Percentiles rank a stretch among this genome's conserved stretches.
Evolutionary conservation across 2,888 invertebrate species (phyloP).

Genomic region (Deilephila porcellus): DNA sequence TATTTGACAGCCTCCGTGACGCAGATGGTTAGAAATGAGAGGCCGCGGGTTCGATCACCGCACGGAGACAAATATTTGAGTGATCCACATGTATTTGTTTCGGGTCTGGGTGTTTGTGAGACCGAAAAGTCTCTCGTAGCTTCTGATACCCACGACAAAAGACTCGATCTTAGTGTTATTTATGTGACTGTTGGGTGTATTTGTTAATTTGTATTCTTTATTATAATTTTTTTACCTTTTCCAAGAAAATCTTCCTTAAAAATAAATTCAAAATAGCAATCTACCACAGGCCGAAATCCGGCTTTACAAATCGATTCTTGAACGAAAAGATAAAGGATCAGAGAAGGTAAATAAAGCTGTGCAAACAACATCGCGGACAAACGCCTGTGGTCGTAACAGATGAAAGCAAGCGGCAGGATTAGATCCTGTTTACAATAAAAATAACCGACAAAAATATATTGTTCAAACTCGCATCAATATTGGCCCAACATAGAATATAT

Average conservation of each 20-base stretch:
- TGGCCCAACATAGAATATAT: conserved; percentile 3
- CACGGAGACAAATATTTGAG: no score
- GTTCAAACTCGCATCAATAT: not conserved
- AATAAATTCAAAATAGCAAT: not conserved
- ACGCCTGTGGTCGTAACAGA: not conserved
- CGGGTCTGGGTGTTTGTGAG: no score
- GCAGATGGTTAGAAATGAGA: no score
- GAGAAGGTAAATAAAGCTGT: conserved; percentile 9
- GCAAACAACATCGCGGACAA: conserved; percentile 6
- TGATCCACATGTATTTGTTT: no score
- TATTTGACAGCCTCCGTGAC: no score
- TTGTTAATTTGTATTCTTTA: no score
- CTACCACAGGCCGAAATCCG: not conserved
- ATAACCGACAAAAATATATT: conserved; percentile 7
- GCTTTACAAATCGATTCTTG: not conserved
- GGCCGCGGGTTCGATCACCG: no score
- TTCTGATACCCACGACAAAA: no score
- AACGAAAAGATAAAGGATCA: conserved; percentile 1
- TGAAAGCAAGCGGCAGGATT: conserved; percentile 4
- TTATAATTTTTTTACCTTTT: no score
- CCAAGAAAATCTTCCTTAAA: not conserved
- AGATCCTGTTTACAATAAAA: conserved; percentile 6
- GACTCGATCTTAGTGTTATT: no score
- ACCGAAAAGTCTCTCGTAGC: no score
- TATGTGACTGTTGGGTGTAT: no score